Conservation (phyloP, 1,140 invertebrate species). For the Drosophila auraria region DNA sequence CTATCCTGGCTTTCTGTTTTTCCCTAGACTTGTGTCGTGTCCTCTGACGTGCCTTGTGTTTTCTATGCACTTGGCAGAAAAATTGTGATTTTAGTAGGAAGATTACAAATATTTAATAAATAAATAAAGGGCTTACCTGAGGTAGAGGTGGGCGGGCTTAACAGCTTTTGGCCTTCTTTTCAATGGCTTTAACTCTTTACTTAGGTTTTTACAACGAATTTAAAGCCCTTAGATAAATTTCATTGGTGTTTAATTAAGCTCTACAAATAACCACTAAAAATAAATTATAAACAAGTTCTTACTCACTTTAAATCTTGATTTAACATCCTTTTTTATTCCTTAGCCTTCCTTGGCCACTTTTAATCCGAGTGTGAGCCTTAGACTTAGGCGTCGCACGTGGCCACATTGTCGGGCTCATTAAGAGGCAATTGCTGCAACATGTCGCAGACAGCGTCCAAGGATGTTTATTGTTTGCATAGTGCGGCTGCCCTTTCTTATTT, state of each 20-base stretch:
- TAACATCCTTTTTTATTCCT: background rate
- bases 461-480: constrained; percentile 28
- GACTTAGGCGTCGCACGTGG: constrained; percentile 50
- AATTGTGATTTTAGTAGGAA: too few species aligned
- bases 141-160: too few species aligned
- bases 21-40: constrained; percentile 17
- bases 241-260: background rate
- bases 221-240: background rate
- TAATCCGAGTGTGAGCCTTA: constrained; percentile 20
- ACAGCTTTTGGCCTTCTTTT: background rate
- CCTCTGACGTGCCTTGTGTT: constrained; percentile 14
- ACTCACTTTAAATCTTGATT: background rate
- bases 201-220: background rate
- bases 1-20: constrained; percentile 11
- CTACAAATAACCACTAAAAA: background rate
- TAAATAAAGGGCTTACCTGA: background rate
- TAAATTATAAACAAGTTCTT: background rate
- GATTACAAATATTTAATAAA: background rate
- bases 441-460: constrained; percentile 47
- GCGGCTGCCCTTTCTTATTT: background rate
- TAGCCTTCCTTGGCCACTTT: background rate
- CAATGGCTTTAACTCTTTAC: background rate
- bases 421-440: constrained; percentile 66
- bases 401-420: constrained; percentile 59
- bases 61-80: constrained; percentile 7